Conservation (phyloP, 2,797 vertebrate species). For the Macropus fuliginosus region DNA sequence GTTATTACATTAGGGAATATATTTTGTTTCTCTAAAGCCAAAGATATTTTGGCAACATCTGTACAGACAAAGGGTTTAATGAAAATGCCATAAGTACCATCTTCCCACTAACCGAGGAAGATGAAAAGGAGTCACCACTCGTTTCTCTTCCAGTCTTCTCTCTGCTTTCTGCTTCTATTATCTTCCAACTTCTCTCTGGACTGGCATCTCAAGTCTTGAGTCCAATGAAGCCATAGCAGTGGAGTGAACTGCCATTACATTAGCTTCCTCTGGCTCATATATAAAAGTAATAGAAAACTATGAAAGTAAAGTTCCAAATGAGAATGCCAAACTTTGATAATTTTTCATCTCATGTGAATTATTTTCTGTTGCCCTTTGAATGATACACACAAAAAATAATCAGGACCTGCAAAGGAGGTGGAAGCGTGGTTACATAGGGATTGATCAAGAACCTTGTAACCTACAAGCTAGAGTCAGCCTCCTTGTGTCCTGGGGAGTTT, state of each 20-base stretch:
- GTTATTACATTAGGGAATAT: not conserved
- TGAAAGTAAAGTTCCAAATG: not conserved
- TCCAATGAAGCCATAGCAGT: not conserved
- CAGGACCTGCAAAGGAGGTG: not conserved
- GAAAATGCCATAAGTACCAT: not conserved
- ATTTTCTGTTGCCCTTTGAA: not conserved
- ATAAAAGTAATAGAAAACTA: not conserved
- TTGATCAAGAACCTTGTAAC: not conserved
- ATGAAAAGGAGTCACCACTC: not conserved
- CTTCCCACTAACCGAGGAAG: not conserved
- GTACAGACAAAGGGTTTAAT: not conserved
- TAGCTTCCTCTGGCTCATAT: not conserved
- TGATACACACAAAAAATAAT: not conserved
- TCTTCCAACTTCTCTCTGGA: not conserved
- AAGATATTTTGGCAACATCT: not conserved
- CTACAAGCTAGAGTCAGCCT: not conserved
- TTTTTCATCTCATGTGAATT: not conserved
- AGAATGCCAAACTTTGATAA: not conserved
- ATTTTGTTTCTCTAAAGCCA: not conserved
- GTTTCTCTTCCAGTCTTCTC: not conserved
- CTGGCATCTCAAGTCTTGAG: not conserved
- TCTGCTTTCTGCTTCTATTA: not conserved
- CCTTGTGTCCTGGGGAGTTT: not conserved
- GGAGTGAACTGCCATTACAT: not conserved
- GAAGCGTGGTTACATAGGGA: not conserved